These are phyloP conservation scores for Drosophila gunungcola DNA, from an alignment of 1,140 invertebrate species.

Conservation along the genomic window DNA sequence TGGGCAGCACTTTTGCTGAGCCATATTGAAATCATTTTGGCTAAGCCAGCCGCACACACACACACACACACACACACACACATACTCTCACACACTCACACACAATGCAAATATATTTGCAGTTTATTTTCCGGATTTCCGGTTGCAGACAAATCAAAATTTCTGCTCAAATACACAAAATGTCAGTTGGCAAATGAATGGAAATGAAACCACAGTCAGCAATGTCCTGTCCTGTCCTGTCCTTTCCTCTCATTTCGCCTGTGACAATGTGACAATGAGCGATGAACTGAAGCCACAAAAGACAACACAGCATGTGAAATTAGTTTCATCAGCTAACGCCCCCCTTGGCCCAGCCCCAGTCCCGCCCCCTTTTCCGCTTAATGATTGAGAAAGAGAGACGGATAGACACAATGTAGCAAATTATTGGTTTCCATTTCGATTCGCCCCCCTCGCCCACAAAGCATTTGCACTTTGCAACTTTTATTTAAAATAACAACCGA, in stretches of 20 bases:
- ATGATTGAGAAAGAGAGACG: not conserved
- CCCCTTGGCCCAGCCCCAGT: not conserved
- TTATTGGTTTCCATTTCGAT: constrained; percentile 61
- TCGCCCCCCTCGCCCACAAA: not conserved
- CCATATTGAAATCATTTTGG: constrained; percentile 41
- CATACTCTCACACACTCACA: not conserved
- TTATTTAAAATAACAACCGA: constrained; percentile 51
- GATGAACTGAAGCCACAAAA: constrained; percentile 74
- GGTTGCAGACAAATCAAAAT: constrained; percentile 82
- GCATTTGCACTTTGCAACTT: constrained; percentile 37
- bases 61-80: constrained; percentile 31
- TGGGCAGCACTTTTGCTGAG: constrained; percentile 39
- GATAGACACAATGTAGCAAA: constrained; percentile 38
- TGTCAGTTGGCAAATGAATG: constrained; percentile 67
- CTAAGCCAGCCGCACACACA: constrained; percentile 30
- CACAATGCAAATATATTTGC: constrained; percentile 74
- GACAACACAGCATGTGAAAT: constrained; percentile 75
- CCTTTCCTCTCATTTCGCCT: constrained; percentile 22
- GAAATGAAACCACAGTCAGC: constrained; percentile 68
- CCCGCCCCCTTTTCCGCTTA: constrained; percentile 12
- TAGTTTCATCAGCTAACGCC: constrained; percentile 54
- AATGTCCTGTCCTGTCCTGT: constrained; percentile 28
- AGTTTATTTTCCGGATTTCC: constrained; percentile 80
- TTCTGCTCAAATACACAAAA: constrained; percentile 76
- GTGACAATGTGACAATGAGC: constrained; percentile 72